Conservation (phyloP, 2,888 invertebrate genomes). For the Eledona agricola region DNA sequence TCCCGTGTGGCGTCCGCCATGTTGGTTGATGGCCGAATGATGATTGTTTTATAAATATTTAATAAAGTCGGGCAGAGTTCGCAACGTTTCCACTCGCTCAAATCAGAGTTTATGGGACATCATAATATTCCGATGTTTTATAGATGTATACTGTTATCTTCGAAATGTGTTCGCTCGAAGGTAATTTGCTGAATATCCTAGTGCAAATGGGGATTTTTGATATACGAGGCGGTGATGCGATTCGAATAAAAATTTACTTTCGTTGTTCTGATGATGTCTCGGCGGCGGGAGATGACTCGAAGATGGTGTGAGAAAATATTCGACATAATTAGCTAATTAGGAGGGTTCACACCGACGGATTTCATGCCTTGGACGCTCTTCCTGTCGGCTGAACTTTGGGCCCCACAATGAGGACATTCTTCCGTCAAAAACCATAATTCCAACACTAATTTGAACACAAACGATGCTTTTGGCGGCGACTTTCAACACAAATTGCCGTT, state of each 20-base stretch:
- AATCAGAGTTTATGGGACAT: constrained; percentile 65
- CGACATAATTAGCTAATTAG: constrained; percentile 54
- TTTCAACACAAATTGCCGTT: too few relatives aligned
- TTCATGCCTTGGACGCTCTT: constrained; percentile 47
- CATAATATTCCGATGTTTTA: constrained; percentile 64
- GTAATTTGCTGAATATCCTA: constrained; percentile 58
- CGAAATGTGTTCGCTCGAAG: constrained; percentile 50
- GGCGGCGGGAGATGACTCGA: constrained; percentile 51
- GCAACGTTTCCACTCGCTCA: constrained; percentile 57
- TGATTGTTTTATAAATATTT: constrained; percentile 65
- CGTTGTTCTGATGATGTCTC: constrained; percentile 33
- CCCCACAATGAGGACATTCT: too few relatives aligned
- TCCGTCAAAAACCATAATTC: too few relatives aligned
- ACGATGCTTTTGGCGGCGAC: too few relatives aligned
- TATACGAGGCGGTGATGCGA: constrained; percentile 46
- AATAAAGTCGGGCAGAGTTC: constrained; percentile 53
- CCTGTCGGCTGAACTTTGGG: constrained; percentile 38
- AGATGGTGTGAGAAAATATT: constrained; percentile 19
- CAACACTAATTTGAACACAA: too few relatives aligned
- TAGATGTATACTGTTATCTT: constrained; percentile 61
- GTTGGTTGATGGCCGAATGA: constrained; percentile 65
- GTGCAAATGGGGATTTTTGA: constrained; percentile 54
- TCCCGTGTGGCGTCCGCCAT: constrained; percentile 61
- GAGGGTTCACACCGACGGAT: constrained; percentile 52
- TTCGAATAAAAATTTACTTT: constrained; percentile 56